phyloP scores from a whole-genome alignment of 2,888 invertebrate genomes.

The Hecatera dysodea region DNA sequence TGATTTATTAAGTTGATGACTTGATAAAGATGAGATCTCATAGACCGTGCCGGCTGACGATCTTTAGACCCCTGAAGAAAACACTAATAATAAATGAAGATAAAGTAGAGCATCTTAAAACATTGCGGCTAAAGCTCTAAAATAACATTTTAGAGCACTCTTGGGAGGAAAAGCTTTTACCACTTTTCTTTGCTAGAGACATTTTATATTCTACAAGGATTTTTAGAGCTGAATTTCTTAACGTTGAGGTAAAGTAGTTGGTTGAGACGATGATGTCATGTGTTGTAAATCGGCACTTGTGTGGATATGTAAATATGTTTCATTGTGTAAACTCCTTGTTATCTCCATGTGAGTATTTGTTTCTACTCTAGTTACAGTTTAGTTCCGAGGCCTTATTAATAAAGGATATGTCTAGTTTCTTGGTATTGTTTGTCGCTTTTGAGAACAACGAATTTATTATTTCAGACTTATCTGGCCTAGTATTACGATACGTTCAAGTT shows the following conservation, averaged over 20 bases:
- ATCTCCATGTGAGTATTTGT: conserved; percentile 49
- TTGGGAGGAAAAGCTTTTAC: conserved; percentile 47
- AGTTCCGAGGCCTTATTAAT: conserved; percentile 31
- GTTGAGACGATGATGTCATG: conserved; percentile 59
- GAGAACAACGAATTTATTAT: neutral
- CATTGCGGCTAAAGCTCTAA: conserved; percentile 28
- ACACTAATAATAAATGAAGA: conserved; percentile 8
- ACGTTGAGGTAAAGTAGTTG: conserved; percentile 21
- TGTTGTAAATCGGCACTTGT: conserved; percentile 60
- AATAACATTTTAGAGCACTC: conserved; percentile 33
- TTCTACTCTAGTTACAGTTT: conserved; percentile 42
- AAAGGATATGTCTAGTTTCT: conserved; percentile 25
- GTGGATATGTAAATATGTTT: conserved; percentile 64
- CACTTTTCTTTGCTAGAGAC: conserved; percentile 22
- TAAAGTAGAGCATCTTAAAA: conserved; percentile 10
- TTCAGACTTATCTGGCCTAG: neutral
- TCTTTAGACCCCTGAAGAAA: neutral
- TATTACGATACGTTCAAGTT: neutral
- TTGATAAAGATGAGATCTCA: conserved; percentile 1
- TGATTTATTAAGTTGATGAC: conserved; percentile 23
- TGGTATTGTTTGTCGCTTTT: conserved; percentile 6
- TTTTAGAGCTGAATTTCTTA: conserved; percentile 36
- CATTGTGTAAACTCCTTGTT: conserved; percentile 62
- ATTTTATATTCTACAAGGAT: conserved; percentile 40
- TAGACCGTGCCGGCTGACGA: neutral